These are phyloP conservation scores for Aselliscus stoliczkanus DNA, from an alignment of 2,797 vertebrate species.

Conservation along the genomic window DNA sequence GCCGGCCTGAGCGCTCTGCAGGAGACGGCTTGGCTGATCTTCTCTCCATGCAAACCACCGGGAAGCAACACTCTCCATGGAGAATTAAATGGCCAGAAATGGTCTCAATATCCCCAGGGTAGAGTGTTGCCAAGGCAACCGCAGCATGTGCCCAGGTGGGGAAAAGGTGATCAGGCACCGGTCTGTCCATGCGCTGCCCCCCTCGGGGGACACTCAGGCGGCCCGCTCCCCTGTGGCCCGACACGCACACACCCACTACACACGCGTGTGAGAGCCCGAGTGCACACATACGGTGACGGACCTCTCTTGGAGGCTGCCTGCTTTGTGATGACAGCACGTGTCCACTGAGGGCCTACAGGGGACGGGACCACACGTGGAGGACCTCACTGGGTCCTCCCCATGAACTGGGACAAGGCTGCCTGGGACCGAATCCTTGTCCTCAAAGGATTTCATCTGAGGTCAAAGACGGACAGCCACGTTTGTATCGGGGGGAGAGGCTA, in stretches of 20 bases:
- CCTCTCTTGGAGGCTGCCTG: too few relatives aligned
- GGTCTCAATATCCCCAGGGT: neutral
- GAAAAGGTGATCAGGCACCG: neutral
- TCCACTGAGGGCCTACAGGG: too few relatives aligned
- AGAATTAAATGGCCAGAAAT: neutral
- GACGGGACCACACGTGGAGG: neutral
- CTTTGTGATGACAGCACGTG: too few relatives aligned
- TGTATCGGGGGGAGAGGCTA: neutral
- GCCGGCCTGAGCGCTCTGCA: neutral
- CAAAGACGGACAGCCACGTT: neutral
- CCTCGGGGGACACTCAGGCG: neutral
- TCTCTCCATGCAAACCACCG: neutral
- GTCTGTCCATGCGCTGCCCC: too few relatives aligned
- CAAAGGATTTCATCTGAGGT: neutral
- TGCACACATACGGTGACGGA: neutral
- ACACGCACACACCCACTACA: neutral
- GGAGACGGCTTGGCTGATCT: neutral
- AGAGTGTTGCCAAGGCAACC: neutral
- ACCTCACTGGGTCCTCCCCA: neutral
- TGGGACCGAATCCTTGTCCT: neutral
- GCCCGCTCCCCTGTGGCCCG: rapidly evolving
- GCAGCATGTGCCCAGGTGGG: neutral
- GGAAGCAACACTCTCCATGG: neutral
- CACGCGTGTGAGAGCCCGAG: neutral
- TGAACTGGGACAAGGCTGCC: rapidly evolving